Evolutionary conservation across 1,140 invertebrate genomes (phyloP).

Genomic region (Phenacoccus solenopsis): DNA sequence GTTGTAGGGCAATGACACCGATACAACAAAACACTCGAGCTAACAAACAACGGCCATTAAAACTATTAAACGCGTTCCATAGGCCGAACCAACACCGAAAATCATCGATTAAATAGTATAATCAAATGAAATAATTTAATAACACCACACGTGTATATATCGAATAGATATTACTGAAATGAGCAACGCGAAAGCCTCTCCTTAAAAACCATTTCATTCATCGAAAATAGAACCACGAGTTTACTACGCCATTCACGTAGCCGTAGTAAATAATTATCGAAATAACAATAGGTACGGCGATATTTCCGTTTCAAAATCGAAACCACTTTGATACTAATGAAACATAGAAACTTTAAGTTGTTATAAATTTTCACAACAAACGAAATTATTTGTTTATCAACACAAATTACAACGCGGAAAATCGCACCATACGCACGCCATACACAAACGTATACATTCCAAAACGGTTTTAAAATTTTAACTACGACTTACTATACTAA

Average conservation of each 20-base stretch:
- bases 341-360: not conserved
- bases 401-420: not conserved
- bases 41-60: not conserved
- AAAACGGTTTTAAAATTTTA: not conserved
- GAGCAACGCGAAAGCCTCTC: not conserved
- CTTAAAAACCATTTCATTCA: not conserved
- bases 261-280: not conserved
- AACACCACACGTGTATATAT: not conserved
- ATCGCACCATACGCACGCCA: not conserved
- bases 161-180: not conserved
- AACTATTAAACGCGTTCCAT: not conserved
- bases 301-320: not conserved
- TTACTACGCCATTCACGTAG: not conserved
- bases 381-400: constrained; percentile 3
- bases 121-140: not conserved
- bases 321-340: not conserved
- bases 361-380: not conserved
- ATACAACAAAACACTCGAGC: not conserved
- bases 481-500: not conserved
- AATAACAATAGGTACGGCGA: not conserved
- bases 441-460: not conserved
- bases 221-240: not conserved
- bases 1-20: not conserved
- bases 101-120: not conserved
- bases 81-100: not conserved